These are phyloP conservation scores for Lumbricus terrestris DNA, from an alignment of 2,888 invertebrate species.

Conservation along the genomic window DNA sequence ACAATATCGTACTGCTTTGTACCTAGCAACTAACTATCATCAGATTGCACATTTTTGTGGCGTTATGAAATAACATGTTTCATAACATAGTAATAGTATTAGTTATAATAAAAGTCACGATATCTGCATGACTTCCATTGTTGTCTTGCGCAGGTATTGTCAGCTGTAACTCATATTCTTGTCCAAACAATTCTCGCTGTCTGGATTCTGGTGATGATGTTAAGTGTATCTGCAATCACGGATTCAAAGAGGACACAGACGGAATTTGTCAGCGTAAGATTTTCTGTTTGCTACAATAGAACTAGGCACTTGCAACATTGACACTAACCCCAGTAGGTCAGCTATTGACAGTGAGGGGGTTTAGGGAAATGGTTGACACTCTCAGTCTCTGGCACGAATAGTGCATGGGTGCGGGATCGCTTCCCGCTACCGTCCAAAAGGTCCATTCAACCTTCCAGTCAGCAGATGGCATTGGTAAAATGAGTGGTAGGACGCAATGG, in stretches of 20 bases:
- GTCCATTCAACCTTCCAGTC: too few relatives aligned
- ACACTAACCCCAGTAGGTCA: background rate
- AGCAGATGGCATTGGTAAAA: too few relatives aligned
- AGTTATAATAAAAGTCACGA: background rate
- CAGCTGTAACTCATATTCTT: constrained; percentile 42
- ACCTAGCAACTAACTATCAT: too few relatives aligned
- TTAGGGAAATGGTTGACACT: too few relatives aligned
- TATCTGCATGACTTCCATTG: background rate
- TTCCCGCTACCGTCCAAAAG: too few relatives aligned
- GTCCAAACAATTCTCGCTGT: constrained; percentile 45
- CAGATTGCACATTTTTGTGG: too few relatives aligned
- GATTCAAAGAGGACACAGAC: constrained; percentile 38
- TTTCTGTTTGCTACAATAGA: background rate
- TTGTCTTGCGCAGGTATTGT: background rate
- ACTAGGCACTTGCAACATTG: background rate
- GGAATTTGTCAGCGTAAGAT: constrained; percentile 29
- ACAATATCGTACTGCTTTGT: too few relatives aligned
- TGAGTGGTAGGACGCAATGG: too few relatives aligned
- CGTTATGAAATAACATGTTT: too few relatives aligned
- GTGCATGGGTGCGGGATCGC: too few relatives aligned
- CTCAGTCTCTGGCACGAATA: too few relatives aligned
- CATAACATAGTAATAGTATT: background rate
- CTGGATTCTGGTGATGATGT: constrained; percentile 38
- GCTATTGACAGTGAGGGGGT: background rate
- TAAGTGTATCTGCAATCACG: constrained; percentile 44